Conservation (phyloP, 2,888 invertebrate species). For the Trachelus stipa region DNA sequence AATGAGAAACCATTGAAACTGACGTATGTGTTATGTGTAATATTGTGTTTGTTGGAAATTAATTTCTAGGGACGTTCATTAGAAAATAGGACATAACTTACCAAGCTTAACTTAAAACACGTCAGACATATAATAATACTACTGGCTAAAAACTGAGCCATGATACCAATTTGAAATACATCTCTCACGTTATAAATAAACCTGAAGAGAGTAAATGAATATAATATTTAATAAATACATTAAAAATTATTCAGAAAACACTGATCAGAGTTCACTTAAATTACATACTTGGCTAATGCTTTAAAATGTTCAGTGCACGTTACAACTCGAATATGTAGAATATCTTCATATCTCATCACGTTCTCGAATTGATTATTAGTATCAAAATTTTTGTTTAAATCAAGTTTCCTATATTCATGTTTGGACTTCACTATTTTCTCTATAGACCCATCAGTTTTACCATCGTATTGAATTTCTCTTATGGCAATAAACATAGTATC, state of each 20-base stretch:
- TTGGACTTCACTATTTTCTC: too few relatives aligned
- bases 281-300: slow-evolving; percentile 49
- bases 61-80: too few relatives aligned
- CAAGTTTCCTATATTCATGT: too few relatives aligned
- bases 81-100: slow-evolving; percentile 31
- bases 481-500: too few relatives aligned
- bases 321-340: slow-evolving; percentile 19
- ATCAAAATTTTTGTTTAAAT: too few relatives aligned
- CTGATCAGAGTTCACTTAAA: neutral
- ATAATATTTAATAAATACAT: neutral
- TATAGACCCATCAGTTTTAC: neutral
- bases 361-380: too few relatives aligned
- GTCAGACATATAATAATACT: slow-evolving; percentile 61
- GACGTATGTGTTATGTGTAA: too few relatives aligned
- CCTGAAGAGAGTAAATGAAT: slow-evolving; percentile 35
- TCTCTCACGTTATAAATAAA: slow-evolving; percentile 52
- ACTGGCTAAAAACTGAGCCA: slow-evolving; percentile 57
- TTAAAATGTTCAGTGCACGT: slow-evolving; percentile 50
- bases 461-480: neutral
- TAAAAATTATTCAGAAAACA: too few relatives aligned
- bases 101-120: slow-evolving; percentile 60
- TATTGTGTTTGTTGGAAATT: too few relatives aligned
- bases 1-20: too few relatives aligned
- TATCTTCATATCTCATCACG: neutral
- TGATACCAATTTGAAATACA: slow-evolving; percentile 48